Conservation (phyloP, 2,888 invertebrate species). For the Hypomecis punctinalis region DNA sequence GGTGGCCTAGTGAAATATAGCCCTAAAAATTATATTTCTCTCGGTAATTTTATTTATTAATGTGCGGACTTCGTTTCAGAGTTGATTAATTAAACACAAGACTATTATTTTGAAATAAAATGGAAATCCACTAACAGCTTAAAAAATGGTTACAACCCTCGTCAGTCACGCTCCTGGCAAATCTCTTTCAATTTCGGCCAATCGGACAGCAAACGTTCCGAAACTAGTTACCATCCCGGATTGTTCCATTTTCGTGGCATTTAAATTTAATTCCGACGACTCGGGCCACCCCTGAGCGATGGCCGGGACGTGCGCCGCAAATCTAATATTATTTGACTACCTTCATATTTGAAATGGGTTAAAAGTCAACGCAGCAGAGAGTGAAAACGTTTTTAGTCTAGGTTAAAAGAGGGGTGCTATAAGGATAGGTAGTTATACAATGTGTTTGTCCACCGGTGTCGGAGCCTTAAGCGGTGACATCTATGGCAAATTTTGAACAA, state of each 20-base stretch:
- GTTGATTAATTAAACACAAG: too few relatives aligned
- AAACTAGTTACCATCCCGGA: background rate
- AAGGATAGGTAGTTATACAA: too few relatives aligned
- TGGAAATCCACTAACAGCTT: too few relatives aligned
- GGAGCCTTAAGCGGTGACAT: too few relatives aligned
- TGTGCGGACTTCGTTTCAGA: too few relatives aligned
- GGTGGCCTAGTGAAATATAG: too few relatives aligned
- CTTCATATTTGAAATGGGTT: constrained; percentile 2
- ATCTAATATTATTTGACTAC: constrained; percentile 2
- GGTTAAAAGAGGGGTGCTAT: too few relatives aligned
- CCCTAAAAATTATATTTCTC: too few relatives aligned
- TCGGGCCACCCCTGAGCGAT: constrained; percentile 8
- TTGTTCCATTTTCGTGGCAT: constrained; percentile 2
- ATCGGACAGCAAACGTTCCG: background rate
- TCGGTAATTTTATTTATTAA: too few relatives aligned
- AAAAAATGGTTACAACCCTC: background rate
- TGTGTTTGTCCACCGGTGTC: too few relatives aligned
- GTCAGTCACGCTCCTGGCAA: background rate
- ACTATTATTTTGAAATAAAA: too few relatives aligned
- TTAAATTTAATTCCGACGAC: constrained; percentile 11
- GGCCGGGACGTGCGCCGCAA: constrained; percentile 9
- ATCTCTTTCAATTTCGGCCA: background rate
- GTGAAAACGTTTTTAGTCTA: background rate
- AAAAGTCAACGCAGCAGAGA: background rate
- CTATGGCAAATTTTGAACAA: too few relatives aligned